Evolutionary conservation across 2,797 vertebrate species (phyloP).

Genomic region (Alauda arvensis): DNA sequence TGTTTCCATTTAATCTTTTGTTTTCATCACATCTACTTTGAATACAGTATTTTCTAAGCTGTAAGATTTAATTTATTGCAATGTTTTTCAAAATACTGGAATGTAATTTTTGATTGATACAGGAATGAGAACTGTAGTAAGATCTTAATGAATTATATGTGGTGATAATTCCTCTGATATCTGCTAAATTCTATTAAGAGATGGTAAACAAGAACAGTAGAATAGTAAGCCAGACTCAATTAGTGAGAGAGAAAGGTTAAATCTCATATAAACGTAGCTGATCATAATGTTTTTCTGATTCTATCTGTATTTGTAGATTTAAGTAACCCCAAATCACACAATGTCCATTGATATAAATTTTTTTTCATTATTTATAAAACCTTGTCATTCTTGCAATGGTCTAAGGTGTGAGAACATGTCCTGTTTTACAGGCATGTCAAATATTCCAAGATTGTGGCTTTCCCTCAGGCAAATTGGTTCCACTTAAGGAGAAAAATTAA

Average conservation of each 20-base stretch:
- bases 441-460: not conserved
- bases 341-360: not conserved
- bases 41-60: not conserved
- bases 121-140: not conserved
- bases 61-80: not conserved
- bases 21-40: not conserved
- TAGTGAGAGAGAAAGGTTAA: not conserved
- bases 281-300: not conserved
- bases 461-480: slow-evolving; percentile 9
- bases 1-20: not conserved
- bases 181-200: not conserved
- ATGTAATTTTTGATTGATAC: not conserved
- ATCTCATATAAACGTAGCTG: not conserved
- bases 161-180: not conserved
- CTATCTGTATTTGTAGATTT: not conserved
- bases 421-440: not conserved
- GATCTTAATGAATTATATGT: not conserved
- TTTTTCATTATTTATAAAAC: not conserved
- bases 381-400: not conserved
- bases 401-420: not conserved
- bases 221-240: not conserved
- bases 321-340: not conserved
- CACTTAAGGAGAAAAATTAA: not conserved
- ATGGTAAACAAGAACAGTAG: not conserved
- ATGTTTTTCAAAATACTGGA: not conserved